Conservation (phyloP, 2,113 vertebrate genomes). For the Mirza zaza region DNA sequence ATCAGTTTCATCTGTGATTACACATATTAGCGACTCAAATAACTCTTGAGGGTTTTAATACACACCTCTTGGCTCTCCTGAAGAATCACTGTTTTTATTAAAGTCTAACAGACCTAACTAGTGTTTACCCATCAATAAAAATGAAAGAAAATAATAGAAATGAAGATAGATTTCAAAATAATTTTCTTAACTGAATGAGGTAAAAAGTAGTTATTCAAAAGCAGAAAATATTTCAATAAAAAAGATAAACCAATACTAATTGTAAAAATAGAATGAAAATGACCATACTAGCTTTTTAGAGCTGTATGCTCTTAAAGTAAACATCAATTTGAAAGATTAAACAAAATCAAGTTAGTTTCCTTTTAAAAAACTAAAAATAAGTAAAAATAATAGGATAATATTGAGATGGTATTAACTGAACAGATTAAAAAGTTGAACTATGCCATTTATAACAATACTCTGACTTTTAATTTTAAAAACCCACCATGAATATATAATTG, state of each 20-base stretch:
- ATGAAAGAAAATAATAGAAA: slow-evolving; percentile 47
- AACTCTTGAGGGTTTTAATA: neutral
- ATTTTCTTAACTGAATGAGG: slow-evolving; percentile 25
- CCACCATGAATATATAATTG: neutral
- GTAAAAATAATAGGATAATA: neutral
- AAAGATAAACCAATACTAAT: slow-evolving; percentile 6
- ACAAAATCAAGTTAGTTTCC: slow-evolving; percentile 43
- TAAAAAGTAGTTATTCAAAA: slow-evolving; percentile 17
- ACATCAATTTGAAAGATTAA: slow-evolving; percentile 31
- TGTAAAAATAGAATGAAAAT: slow-evolving; percentile 20
- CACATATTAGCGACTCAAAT: neutral
- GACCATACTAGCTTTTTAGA: neutral
- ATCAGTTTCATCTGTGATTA: neutral
- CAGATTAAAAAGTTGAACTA: slow-evolving; percentile 19
- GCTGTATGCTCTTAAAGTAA: neutral
- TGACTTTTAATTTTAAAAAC: neutral
- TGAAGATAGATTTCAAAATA: neutral
- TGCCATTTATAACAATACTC: neutral
- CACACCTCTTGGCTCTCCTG: neutral
- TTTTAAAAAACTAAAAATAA: neutral
- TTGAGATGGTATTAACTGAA: neutral
- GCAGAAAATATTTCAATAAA: neutral
- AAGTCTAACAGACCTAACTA: neutral
- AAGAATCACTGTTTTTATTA: slow-evolving; percentile 5
- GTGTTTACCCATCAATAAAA: slow-evolving; percentile 43